These are phyloP conservation scores for Drosophila meridiana DNA, from an alignment of 2,888 invertebrate genomes.

Conservation along the genomic window DNA sequence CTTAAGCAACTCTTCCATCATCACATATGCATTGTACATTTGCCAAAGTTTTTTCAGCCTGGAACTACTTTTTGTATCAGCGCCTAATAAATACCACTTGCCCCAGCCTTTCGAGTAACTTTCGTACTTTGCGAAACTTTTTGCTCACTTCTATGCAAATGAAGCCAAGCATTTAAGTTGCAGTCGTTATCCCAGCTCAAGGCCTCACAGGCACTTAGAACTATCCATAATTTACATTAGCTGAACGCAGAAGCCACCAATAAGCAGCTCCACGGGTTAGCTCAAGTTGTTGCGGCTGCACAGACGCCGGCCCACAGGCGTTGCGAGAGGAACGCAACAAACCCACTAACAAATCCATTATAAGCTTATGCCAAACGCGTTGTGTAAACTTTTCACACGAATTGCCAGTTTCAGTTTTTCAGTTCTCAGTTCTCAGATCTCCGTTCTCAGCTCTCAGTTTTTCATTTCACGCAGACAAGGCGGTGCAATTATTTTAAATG, in stretches of 20 bases:
- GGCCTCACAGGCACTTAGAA: conserved; percentile 45
- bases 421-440: not conserved
- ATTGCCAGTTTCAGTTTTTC: conserved; percentile 57
- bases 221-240: conserved; percentile 71
- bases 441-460: not conserved
- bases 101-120: conserved; percentile 10
- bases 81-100: conserved; percentile 21
- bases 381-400: conserved; percentile 77
- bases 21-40: conserved; percentile 16
- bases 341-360: conserved; percentile 75
- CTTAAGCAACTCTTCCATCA: conserved; percentile 19
- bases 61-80: conserved; percentile 13
- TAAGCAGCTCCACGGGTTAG: conserved; percentile 34
- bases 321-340: conserved; percentile 47
- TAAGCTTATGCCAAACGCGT: conserved; percentile 77
- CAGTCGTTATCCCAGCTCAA: conserved; percentile 28
- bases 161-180: conserved; percentile 45
- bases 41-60: conserved; percentile 5
- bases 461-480: conserved; percentile 35
- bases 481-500: conserved; percentile 78
- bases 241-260: conserved; percentile 44
- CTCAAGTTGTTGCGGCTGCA: conserved; percentile 33
- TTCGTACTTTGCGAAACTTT: conserved; percentile 26
- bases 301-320: conserved; percentile 14
- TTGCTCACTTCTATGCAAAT: conserved; percentile 42